phyloP scores from a whole-genome alignment of 1,140 invertebrate genomes.

The Tetraneura akinire region DNA sequence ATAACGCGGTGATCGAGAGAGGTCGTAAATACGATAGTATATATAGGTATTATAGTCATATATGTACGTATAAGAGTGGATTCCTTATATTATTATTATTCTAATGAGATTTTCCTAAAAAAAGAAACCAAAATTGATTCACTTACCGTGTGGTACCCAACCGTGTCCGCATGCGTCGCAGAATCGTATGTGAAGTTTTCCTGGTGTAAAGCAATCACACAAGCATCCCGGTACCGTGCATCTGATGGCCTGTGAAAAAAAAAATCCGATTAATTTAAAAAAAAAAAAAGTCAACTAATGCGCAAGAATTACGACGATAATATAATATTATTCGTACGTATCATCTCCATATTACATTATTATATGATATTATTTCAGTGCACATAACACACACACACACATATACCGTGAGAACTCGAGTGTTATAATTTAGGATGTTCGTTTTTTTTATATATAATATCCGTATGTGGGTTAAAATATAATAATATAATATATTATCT shows the following conservation, averaged over 20 bases:
- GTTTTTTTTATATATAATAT: slow-evolving; percentile 5
- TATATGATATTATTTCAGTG: not conserved
- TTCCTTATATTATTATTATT: not conserved
- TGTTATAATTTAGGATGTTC: not conserved
- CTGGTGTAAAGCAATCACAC: slow-evolving; percentile 76
- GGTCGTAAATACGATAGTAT: too few relatives aligned
- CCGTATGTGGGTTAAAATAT: not conserved
- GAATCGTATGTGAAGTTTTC: slow-evolving; percentile 69
- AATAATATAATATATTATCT: not conserved
- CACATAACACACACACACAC: not conserved
- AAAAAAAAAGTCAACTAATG: not conserved
- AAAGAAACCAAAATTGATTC: slow-evolving; percentile 20
- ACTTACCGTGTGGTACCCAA: slow-evolving; percentile 79
- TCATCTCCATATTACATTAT: too few relatives aligned
- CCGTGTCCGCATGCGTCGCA: slow-evolving; percentile 76
- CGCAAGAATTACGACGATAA: not conserved
- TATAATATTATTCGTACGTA: too few relatives aligned
- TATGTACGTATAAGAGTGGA: not conserved
- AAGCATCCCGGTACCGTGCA: slow-evolving; percentile 72
- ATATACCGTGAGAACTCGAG: slow-evolving; percentile 29
- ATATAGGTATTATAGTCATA: too few relatives aligned
- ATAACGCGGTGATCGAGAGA: not conserved
- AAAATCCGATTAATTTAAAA: too few relatives aligned
- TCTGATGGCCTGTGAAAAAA: slow-evolving; percentile 68
- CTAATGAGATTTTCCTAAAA: slow-evolving; percentile 29